Base-by-base conservation (phyloP, 2,888 invertebrate genomes). In the Hirtodrosophila histrioides region DNA sequence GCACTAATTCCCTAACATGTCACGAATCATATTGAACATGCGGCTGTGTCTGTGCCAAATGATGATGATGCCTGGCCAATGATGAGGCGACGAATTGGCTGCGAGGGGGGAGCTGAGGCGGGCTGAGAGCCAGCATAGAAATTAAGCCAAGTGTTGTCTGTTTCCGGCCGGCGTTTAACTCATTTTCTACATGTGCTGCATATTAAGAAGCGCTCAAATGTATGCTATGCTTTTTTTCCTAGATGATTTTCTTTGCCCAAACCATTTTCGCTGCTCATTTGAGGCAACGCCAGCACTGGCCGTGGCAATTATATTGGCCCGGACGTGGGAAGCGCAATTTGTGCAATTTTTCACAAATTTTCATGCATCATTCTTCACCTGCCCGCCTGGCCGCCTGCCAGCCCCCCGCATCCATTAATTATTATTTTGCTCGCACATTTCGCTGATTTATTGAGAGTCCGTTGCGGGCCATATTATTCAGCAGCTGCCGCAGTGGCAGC, bases 21-120 rank as follows among this genome's bases (percentile, higher is more conserved):
- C 89, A 89, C 89, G 89, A 88, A 89, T 89, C 83, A 89, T 89
- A 89, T 89, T 89, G 89, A 88, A 89, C 86, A 90, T 86, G 82
- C 82, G 70, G 87, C 87, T 76, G 63, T 64, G 56, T 43, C 56
- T 58, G 49, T 74, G 86, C 82, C 87, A 84, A 84, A 86, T 86
- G 78, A 78, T 82, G 83, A 87, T 85, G 84, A 84, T 63, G 78
- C 54, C 49, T 39, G 46, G 75, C 70, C 74, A 72, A 71, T 78
- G 67, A 71, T 62, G 72, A 63, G 62, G 37, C 48, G 40, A 7
- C 35, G 29, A 46, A 56, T 62, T 61, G 66, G 46, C 44, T 23
- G 44, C 37, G 45, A 17, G 17, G 23, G 7, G 11, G 10, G 10
- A 33, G 48, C n/a, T 31, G 17, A 33, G 45, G 23, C 9, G 36